phyloP scores from a whole-genome alignment of 2,888 invertebrate genomes.

The Formica aserva region DNA sequence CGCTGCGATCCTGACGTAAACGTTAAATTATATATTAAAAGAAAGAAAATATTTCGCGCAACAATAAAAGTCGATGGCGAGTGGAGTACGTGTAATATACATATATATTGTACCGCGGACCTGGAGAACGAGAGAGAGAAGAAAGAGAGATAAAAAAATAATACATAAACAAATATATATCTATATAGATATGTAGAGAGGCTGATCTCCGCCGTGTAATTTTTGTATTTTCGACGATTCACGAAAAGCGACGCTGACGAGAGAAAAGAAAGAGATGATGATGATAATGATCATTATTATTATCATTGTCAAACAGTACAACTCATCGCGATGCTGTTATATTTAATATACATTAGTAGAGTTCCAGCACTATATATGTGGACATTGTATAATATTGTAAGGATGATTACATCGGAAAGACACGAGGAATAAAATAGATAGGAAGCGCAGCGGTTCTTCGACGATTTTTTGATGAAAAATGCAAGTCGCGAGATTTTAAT shows the following conservation, averaged over 20 bases:
- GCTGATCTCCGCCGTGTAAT: conserved; percentile 77
- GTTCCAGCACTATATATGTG: conserved; percentile 41
- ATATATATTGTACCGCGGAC: conserved; percentile 45
- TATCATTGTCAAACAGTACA: conserved; percentile 70
- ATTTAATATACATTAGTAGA: conserved; percentile 42
- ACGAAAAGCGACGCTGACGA: conserved; percentile 25
- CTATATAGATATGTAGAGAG: conserved; percentile 63
- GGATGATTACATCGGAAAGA: conserved; percentile 20
- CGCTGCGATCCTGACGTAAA: conserved; percentile 42
- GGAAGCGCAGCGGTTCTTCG: conserved; percentile 31
- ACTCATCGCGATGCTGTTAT: conserved; percentile 59
- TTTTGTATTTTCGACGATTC: conserved; percentile 70
- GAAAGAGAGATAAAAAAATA: conserved; percentile 12
- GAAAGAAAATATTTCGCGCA: conserved; percentile 11
- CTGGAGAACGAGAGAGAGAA: conserved; percentile 14
- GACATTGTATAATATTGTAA: conserved; percentile 64
- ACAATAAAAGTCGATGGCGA: neutral
- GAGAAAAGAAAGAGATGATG: neutral
- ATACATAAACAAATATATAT: conserved; percentile 28
- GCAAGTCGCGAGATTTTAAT: neutral
- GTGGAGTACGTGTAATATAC: conserved; percentile 62
- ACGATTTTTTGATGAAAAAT: neutral
- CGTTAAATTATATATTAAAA: conserved; percentile 9
- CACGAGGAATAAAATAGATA: neutral
- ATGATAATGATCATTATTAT: conserved; percentile 43